Percentiles rank a stretch among this genome's conserved stretches.
phyloP scores from a whole-genome alignment of 1,140 invertebrate genomes.

The Drosophila ficusphila region DNA sequence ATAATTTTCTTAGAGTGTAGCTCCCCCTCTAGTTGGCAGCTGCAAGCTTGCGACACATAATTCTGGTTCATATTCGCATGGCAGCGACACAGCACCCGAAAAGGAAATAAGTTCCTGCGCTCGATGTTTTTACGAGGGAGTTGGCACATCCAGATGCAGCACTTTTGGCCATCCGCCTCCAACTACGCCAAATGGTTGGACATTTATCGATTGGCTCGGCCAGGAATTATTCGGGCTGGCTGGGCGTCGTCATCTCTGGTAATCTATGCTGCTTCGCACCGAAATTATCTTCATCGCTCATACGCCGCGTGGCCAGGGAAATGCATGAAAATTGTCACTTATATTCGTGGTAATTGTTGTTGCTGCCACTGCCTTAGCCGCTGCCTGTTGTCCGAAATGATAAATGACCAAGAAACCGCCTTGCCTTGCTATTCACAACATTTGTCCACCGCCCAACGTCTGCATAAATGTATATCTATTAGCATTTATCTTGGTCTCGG shows the following conservation, averaged over 20 bases:
- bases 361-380: too few species aligned
- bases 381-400: slow-evolving; percentile 49
- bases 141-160: slow-evolving; percentile 29
- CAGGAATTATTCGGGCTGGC: slow-evolving; percentile 8
- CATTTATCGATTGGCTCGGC: slow-evolving; percentile 58
- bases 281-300: slow-evolving; percentile 63
- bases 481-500: slow-evolving; percentile 48
- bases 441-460: slow-evolving; percentile 29
- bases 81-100: slow-evolving; percentile 5
- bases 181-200: slow-evolving; percentile 24
- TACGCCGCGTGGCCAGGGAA: slow-evolving; percentile 58
- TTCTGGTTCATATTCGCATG: slow-evolving; percentile 30
- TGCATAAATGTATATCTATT: slow-evolving; percentile 66
- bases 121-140: slow-evolving; percentile 30
- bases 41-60: slow-evolving; percentile 56
- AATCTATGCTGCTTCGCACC: slow-evolving; percentile 29
- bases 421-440: slow-evolving; percentile 41
- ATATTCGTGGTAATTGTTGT: slow-evolving; percentile 62
- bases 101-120: slow-evolving; percentile 21
- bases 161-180: neutral
- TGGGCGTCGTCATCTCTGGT: neutral
- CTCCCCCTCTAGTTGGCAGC: slow-evolving; percentile 19
- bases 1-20: neutral
- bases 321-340: slow-evolving; percentile 75
- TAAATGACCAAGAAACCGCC: slow-evolving; percentile 52